Percentiles rank a stretch among this genome's conserved stretches.
These are phyloP conservation scores for Falco cherrug DNA, from an alignment of 2,797 vertebrate genomes.

Conservation along the genomic window DNA sequence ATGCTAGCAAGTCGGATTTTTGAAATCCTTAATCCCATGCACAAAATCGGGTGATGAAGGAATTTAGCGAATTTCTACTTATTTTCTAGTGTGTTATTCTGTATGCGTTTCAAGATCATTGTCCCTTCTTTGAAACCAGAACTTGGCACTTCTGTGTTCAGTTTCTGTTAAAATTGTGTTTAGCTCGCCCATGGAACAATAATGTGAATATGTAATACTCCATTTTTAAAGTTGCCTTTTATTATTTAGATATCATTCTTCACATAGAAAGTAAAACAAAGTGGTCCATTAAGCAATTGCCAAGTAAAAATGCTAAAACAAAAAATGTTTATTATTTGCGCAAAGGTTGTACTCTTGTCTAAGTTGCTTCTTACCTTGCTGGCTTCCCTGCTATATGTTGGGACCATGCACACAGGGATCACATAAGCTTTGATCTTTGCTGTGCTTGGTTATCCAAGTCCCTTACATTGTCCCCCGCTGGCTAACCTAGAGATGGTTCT, in stretches of 20 bases:
- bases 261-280: not conserved
- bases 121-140: not conserved
- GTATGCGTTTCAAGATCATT: not conserved
- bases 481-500: not conserved
- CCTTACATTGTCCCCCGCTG: not conserved
- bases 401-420: not conserved
- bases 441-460: not conserved
- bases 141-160: not conserved
- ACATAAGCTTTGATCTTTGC: not conserved
- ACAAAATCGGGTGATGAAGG: not conserved
- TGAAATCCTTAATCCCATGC: not conserved
- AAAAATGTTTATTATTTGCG: not conserved
- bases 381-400: not conserved
- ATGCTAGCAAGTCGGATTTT: not conserved
- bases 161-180: not conserved
- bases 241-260: not conserved
- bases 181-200: not conserved
- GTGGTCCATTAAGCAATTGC: not conserved
- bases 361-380: not conserved
- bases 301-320: not conserved
- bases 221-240: not conserved
- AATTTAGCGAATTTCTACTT: not conserved
- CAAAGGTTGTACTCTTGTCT: not conserved
- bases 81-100: not conserved
- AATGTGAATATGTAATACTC: not conserved